A percentile compares a stretch with the other conserved stretches of the same genome.
Conservation (phyloP, 2,113 vertebrate genomes). For the Pimephales promelas region DNA sequence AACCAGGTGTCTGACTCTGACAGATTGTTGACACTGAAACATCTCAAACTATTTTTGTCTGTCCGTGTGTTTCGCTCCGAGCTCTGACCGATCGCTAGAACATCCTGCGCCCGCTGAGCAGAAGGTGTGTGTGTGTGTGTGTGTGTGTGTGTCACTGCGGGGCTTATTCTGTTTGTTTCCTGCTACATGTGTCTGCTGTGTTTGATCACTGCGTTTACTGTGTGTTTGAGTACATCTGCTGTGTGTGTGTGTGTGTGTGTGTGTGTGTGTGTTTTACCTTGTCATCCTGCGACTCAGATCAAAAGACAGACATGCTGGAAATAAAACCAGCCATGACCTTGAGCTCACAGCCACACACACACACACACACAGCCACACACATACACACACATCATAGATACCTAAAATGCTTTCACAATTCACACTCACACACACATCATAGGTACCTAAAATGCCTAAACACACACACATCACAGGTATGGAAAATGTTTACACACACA, state of each 20-base stretch:
- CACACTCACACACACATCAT: slow-evolving; percentile 33
- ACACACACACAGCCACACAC: too few species aligned
- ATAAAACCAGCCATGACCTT: slow-evolving; percentile 92
- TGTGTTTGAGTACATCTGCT: slow-evolving; percentile 37
- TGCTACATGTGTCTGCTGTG: slow-evolving; percentile 42
- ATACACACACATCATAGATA: neutral
- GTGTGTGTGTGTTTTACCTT: slow-evolving; percentile 86
- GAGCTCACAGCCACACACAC: slow-evolving; percentile 70
- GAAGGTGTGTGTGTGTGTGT: slow-evolving; percentile 45
- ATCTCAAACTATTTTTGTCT: slow-evolving; percentile 44
- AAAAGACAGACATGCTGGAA: slow-evolving; percentile 91
- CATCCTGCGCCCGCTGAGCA: slow-evolving; percentile 40
- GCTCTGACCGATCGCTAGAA: slow-evolving; percentile 44
- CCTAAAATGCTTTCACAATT: too few species aligned
- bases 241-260: slow-evolving; percentile 15
- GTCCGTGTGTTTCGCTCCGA: slow-evolving; percentile 45
- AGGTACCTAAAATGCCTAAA: too few species aligned
- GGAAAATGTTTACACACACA: too few species aligned
- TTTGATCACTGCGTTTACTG: slow-evolving; percentile 41
- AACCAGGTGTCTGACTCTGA: slow-evolving; percentile 41
- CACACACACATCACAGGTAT: too few species aligned
- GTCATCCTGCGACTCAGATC: slow-evolving; percentile 93
- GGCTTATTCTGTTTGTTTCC: slow-evolving; percentile 34
- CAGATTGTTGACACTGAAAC: slow-evolving; percentile 26
- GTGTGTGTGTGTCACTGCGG: slow-evolving; percentile 28